Evolutionary conservation across 1,140 invertebrate genomes (phyloP).

Genomic region (Drosophila mayri): DNA sequence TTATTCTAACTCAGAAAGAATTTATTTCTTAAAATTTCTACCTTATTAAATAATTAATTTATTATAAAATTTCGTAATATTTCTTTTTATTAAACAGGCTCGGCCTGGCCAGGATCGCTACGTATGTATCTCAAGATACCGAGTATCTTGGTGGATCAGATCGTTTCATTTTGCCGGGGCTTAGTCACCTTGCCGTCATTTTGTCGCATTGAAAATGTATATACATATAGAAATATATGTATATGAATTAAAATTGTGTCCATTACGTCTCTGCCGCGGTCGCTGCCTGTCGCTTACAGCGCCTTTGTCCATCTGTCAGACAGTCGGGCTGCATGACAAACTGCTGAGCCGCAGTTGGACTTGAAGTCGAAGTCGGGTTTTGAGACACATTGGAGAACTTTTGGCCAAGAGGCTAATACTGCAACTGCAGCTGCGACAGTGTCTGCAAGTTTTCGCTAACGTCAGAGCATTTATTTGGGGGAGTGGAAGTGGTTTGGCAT

Average conservation of each 20-base stretch:
- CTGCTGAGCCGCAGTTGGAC: slow-evolving; percentile 44
- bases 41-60: neutral
- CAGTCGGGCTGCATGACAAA: slow-evolving; percentile 51
- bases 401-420: slow-evolving; percentile 35
- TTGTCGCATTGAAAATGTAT: slow-evolving; percentile 62
- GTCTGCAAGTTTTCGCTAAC: slow-evolving; percentile 66
- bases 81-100: too few relatives aligned
- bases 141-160: slow-evolving; percentile 12
- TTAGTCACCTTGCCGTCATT: slow-evolving; percentile 70
- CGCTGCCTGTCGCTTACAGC: slow-evolving; percentile 59
- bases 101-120: slow-evolving; percentile 50
- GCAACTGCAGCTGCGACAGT: slow-evolving; percentile 31
- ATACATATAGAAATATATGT: slow-evolving; percentile 8
- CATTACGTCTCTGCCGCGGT: slow-evolving; percentile 73
- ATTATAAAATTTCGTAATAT: too few relatives aligned
- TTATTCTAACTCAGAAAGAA: neutral
- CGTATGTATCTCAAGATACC: slow-evolving; percentile 9
- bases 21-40: neutral
- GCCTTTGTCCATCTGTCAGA: slow-evolving; percentile 32
- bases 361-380: neutral
- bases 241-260: slow-evolving; percentile 83
- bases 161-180: slow-evolving; percentile 26
- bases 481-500: slow-evolving; percentile 30
- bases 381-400: slow-evolving; percentile 21
- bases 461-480: slow-evolving; percentile 19